Evolutionary conservation across 2,797 vertebrate genomes (phyloP), one percentile per base, ranked within the genome.

Genomic region (Yasuhikotakia modesta): DNA sequence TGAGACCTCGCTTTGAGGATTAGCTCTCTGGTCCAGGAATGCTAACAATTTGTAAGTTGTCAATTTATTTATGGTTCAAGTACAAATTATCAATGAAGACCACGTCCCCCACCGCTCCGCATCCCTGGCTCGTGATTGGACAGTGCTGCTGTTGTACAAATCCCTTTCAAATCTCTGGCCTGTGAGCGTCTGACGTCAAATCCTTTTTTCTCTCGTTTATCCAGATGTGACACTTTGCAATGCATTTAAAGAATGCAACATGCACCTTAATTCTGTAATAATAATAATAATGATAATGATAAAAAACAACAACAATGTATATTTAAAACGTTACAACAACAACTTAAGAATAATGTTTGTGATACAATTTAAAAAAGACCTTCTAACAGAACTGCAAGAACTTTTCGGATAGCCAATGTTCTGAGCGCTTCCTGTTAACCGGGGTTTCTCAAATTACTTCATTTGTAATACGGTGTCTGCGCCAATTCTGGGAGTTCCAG

Each of bases 1-100:
- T 77, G 87, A 91, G 89, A 88, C 88, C 91, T 91, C 88, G 82
- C 83, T 88, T 82, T 79, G 83, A 87, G 83, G 80, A 87, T 91
- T 89, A 93, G 89, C 91, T 89, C 91, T 92, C 84, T 0, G 64
- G 32, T 61, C 63, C 72, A 64, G 64, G 43, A 24, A 81, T 88
- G 90, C 88, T 86, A 83, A 81, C 81, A 73, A 83, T 73, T 58
- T 81, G 80, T 81, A 43, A 83, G 61, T 83, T 85, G 82, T 79
- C 86, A 84, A 90, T 87, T 65, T 27, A 77, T 84, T 68, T 43
- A 66, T 85, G 75, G 85, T 24, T 84, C 89, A 90, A 85, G 85
- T 71, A 85, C 85, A 1, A 70, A 85, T 89, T 93, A 82, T 87
- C 85, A 91, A 91, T 89, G 87, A 86, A 91, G 87, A 66, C 53